Conservation (phyloP, 2,888 invertebrate genomes). For the Plemyria rubiginata region DNA sequence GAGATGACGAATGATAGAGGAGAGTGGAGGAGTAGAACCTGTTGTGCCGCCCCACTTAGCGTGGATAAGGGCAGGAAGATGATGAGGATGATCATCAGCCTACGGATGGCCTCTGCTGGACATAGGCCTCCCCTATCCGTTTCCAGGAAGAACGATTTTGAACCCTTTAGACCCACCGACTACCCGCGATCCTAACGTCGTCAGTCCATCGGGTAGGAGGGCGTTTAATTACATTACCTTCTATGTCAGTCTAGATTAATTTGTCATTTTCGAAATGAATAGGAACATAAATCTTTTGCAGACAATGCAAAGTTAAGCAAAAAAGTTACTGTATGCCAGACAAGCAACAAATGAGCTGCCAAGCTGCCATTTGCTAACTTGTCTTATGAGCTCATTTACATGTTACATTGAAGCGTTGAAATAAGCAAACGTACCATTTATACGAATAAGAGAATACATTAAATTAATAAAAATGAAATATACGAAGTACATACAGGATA, state of each 20-base stretch:
- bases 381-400: slow-evolving; percentile 14
- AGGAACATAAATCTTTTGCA: neutral
- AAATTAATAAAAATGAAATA: neutral
- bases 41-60: no score
- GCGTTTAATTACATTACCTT: neutral
- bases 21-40: no score
- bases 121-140: no score
- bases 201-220: no score
- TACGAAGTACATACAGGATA: neutral
- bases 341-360: slow-evolving; percentile 18
- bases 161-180: no score
- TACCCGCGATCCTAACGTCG: no score
- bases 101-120: no score
- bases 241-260: neutral
- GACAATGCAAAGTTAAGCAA: slow-evolving; percentile 16
- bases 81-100: no score
- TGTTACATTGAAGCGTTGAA: slow-evolving; percentile 2
- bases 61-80: no score
- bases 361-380: slow-evolving; percentile 3
- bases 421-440: neutral
- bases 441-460: neutral
- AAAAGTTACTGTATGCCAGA: slow-evolving; percentile 12
- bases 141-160: no score
- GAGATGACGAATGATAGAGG: no score
- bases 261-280: slow-evolving; percentile 3